These are phyloP conservation scores for Portunus trituberculatus DNA, from an alignment of 1,140 invertebrate genomes.

Conservation along the genomic window DNA sequence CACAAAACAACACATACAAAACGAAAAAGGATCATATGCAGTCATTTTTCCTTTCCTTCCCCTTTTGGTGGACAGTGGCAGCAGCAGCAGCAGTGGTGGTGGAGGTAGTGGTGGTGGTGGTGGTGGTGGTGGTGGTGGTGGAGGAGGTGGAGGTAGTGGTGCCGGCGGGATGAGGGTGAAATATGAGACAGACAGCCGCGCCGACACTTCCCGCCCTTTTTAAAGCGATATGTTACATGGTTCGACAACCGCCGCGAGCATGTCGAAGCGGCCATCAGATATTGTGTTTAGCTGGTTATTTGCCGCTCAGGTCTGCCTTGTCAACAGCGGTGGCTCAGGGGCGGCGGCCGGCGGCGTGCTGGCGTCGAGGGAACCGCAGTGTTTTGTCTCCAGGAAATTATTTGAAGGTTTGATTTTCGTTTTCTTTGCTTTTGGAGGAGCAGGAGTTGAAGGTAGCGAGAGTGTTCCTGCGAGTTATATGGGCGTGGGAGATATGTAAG, in stretches of 20 bases:
- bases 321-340: background rate
- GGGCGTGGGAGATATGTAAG: too few species aligned
- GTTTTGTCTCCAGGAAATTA: background rate
- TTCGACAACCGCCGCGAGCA: constrained; percentile 8
- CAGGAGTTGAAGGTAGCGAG: too few species aligned
- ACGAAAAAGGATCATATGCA: background rate
- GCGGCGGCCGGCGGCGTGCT: background rate
- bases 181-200: constrained; percentile 20
- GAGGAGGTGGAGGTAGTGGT: background rate
- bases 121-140: too few species aligned
- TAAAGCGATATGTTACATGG: constrained; percentile 22
- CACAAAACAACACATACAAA: background rate
- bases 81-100: too few species aligned
- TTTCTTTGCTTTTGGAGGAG: too few species aligned
- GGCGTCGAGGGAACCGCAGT: background rate
- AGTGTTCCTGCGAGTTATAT: too few species aligned
- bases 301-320: background rate
- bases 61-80: background rate
- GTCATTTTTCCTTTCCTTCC: too few species aligned
- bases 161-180: background rate
- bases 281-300: constrained; percentile 23
- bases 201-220: constrained; percentile 9
- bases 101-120: too few species aligned
- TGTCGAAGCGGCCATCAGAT: constrained; percentile 18
- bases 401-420: background rate